Evolutionary conservation across 2,888 invertebrate species (phyloP), one percentile per base, ranked within the genome.

Genomic region (Actias luna): DNA sequence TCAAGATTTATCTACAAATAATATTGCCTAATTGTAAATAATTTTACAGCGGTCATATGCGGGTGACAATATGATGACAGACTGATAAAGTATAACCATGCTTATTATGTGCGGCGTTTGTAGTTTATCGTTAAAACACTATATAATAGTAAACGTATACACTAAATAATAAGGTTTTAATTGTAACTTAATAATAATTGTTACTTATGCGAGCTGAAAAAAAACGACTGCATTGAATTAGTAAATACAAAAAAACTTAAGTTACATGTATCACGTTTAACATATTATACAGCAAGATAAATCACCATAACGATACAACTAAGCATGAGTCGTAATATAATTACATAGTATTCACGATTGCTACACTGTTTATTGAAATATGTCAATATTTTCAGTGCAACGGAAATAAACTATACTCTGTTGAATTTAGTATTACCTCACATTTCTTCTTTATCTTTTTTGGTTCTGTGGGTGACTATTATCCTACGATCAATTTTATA

Each of bases 51-150:
- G 14, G 25, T 25, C 76, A 75, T 76, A 79, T 76, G 80, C 75
- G 78, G 72, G 74, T 67, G 67, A 69, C 64, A 69, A 66, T 62
- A 62, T 50, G 63, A 69, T 73, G 78, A 76, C 74, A 75, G 66
- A 65, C 74, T 73, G 78, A 81, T 80, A 80, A 73, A 75, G 14
- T n/a, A 63, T 62, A 67, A 66, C 69, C 83, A 85, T 80, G 83
- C 75, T 66, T 70, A 71, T 67, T 67, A 64, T 71, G 75, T 83
- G 46, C 25, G 46, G 25, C 2, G 46, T 55, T 29, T 55, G n/a
- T 5, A 29, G 16, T 16, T 29, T 55, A 55, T 55, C 14, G 29
- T 16, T 55, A 1, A 29, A 55, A 55, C 22, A 50, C 1, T 25
- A 50, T 16, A 12, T 12, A 25, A 50, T 25, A 50, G 46, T 25